phyloP scores from a whole-genome alignment of 2,797 vertebrate genomes.

The Luscinia megarhynchos region DNA sequence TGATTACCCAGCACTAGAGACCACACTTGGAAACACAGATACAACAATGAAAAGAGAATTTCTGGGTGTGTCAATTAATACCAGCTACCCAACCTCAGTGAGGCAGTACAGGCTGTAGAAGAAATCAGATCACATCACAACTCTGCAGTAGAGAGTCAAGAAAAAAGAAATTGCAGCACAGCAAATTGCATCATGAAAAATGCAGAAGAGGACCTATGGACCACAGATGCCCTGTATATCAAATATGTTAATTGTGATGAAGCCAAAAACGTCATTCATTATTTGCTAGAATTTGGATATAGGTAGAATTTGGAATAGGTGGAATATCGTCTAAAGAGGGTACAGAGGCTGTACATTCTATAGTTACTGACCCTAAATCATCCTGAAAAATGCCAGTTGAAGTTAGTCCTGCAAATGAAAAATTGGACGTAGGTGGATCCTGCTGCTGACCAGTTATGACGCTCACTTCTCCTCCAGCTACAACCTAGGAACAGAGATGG shows the following conservation, averaged over 20 bases:
- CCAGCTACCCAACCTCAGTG: background rate
- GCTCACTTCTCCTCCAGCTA: constrained; percentile 92
- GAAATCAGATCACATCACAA: background rate
- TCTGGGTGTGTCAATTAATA: background rate
- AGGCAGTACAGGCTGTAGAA: background rate
- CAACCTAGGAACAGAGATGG: constrained; percentile 70
- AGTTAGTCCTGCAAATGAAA: constrained; percentile 78
- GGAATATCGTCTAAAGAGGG: background rate
- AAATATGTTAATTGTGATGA: background rate
- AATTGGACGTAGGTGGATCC: constrained; percentile 76
- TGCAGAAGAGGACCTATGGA: background rate
- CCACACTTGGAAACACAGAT: background rate
- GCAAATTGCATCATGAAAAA: background rate
- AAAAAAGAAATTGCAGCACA: background rate
- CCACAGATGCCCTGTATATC: background rate
- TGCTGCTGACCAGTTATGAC: constrained; percentile 87
- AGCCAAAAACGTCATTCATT: background rate
- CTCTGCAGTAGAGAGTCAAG: background rate
- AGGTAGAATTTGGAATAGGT: background rate
- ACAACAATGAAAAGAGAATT: background rate
- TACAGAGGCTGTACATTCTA: background rate
- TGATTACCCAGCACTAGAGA: background rate
- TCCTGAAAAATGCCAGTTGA: constrained; percentile 93
- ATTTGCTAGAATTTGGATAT: background rate
- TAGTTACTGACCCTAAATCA: constrained; percentile 86